Evolutionary conservation across 1,140 invertebrate genomes (phyloP).

Genomic region (Palaemon carinicauda): DNA sequence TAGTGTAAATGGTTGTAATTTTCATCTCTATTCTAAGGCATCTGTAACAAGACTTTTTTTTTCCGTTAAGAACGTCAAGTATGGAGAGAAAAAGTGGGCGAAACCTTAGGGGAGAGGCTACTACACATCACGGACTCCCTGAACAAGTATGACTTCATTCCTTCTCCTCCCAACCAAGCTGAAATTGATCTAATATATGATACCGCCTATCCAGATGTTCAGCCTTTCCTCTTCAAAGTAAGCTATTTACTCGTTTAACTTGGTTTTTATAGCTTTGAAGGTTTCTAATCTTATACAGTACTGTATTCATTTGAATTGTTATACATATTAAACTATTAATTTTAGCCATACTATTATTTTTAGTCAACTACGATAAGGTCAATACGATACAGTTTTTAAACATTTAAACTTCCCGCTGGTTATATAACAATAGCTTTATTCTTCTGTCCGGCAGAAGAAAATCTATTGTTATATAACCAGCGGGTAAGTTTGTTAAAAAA

Average conservation of each 20-base stretch:
- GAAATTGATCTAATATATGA: constrained; percentile 95
- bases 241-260: neutral
- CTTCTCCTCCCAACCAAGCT: constrained; percentile 91
- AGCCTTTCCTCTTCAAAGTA: constrained; percentile 80
- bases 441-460: no score
- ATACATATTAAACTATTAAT: neutral
- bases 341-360: neutral
- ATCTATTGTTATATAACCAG: no score
- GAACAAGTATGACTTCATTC: constrained; percentile 93
- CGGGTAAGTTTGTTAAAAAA: no score
- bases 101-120: constrained; percentile 90
- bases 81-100: constrained; percentile 88
- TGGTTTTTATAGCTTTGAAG: neutral
- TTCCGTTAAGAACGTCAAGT: constrained; percentile 77
- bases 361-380: no score
- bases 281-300: no score
- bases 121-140: constrained; percentile 93
- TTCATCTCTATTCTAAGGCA: neutral
- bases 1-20: no score
- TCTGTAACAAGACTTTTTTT: neutral
- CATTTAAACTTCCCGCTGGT: no score
- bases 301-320: neutral
- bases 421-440: no score
- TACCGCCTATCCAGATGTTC: constrained; percentile 88
- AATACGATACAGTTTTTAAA: no score